Evolutionary conservation across 2,888 invertebrate genomes (phyloP), one percentile per base, ranked within the genome.

Genomic region (Sphaeridia pumilis): DNA sequence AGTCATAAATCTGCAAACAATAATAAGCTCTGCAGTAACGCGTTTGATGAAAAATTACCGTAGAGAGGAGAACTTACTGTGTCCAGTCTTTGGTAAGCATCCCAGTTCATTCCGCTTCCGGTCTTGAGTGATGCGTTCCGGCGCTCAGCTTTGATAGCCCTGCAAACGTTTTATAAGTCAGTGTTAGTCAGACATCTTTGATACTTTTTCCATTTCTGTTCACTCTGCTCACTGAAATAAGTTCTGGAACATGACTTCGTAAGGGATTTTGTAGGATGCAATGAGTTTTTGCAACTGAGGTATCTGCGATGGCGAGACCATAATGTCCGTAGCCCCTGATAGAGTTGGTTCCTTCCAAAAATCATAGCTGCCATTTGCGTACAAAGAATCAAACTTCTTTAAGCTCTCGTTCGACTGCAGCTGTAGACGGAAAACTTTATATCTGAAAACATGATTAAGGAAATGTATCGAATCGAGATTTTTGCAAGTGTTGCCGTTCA

Each of bases 241-340:
- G 52, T 61, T 58, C 17, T 55, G 47, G 31, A 58, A 57, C 48
- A 53, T 48, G 20, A 55, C 54, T 14, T 54, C 49, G 35, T 58
- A 49, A 20, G 43, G 48, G 31, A 61, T 55, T 20, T 44, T 52
- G 42, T 55, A 22, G 3, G 46, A 20, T 12, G 47, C 46, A 31
- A 61, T 47, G 26, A 45, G 49, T 2, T 25, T 35, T 10, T 52
- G 49, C 21, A 59, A 52, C 2, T 49, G 17, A 25, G 43, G 22
- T 4, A 52, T 20, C 10, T 54, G 54, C 10, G 28, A 24, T 12
- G 43, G 45, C 10, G 51, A 53, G 4, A 61, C 58, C 24, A 59
- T 51, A 3, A 87, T 72, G 67, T 87, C 87, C 0, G 80, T 79
- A 4, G 80, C 73, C 65, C 68, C 70, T 54, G 73, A 74, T 42